These are phyloP conservation scores for Lycaena phlaeas DNA, from an alignment of 2,888 invertebrate species.

Conservation along the genomic window DNA sequence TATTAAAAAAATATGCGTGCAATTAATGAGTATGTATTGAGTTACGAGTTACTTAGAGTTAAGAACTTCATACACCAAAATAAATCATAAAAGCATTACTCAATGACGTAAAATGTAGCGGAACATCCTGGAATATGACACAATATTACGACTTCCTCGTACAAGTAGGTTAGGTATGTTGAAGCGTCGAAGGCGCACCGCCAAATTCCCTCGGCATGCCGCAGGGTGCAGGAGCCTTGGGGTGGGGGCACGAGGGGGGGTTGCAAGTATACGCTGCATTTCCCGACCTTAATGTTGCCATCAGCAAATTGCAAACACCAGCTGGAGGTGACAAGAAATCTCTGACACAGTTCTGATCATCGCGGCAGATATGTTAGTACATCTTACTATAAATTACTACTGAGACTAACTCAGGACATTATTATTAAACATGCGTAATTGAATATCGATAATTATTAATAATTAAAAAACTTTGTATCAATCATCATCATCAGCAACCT, in stretches of 20 bases:
- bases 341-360: conserved; percentile 55
- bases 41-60: no score
- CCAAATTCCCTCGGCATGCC: conserved; percentile 61
- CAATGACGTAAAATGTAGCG: not conserved
- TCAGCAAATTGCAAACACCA: conserved; percentile 70
- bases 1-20: no score
- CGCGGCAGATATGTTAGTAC: conserved; percentile 17
- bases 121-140: not conserved
- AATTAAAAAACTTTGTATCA: no score
- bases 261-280: conserved; percentile 51
- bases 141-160: conserved; percentile 10
- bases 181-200: conserved; percentile 46
- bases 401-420: no score
- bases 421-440: no score
- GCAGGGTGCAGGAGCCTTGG: conserved; percentile 39
- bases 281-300: conserved; percentile 62
- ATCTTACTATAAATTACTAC: no score
- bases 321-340: conserved; percentile 62
- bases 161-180: conserved; percentile 15
- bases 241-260: conserved; percentile 21
- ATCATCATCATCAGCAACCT: no score
- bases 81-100: no score
- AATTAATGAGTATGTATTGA: no score
- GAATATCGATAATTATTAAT: no score
- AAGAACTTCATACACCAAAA: no score